Evolutionary conservation across 2,113 vertebrate genomes (phyloP).

Genomic region (Polyodon spathula): DNA sequence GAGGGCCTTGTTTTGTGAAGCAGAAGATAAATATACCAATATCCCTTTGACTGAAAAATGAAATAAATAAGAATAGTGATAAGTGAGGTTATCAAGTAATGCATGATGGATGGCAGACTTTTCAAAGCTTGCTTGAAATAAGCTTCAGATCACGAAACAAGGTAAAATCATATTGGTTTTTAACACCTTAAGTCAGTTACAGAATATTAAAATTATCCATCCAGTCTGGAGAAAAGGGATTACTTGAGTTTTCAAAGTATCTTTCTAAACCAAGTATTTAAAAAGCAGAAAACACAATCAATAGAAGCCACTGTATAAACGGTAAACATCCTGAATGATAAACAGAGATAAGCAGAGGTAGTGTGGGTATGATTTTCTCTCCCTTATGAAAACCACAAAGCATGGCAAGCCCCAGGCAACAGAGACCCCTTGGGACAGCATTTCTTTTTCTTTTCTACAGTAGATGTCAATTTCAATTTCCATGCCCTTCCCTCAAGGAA

Average conservation of each 20-base stretch:
- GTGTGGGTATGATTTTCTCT: neutral
- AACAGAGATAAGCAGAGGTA: neutral
- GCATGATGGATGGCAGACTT: conserved; percentile 20
- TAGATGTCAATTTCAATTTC: conserved; percentile 6
- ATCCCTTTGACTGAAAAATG: conserved; percentile 23
- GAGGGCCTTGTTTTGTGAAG: conserved; percentile 21
- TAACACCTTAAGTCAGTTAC: conserved; percentile 10
- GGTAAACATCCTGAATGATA: neutral
- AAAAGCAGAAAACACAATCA: neutral
- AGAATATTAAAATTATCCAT: conserved; percentile 14
- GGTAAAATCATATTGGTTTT: conserved; percentile 15
- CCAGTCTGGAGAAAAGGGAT: neutral
- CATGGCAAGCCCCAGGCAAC: conserved; percentile 8
- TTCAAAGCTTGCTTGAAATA: conserved; percentile 21
- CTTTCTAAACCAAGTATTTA: neutral
- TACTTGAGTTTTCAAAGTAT: conserved; percentile 1
- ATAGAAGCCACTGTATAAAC: neutral
- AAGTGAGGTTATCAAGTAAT: conserved; percentile 19
- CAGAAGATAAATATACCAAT: conserved; percentile 27
- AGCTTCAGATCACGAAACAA: conserved; percentile 16
- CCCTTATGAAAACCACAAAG: neutral
- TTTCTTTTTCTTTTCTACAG: neutral
- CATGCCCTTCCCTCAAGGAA: conserved; percentile 6
- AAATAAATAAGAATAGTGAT: conserved; percentile 24
- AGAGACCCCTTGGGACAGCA: neutral